Percentiles rank a stretch among this genome's conserved stretches.
Conservation (phyloP, 1,140 invertebrate genomes). For the Nomia melanderi region DNA sequence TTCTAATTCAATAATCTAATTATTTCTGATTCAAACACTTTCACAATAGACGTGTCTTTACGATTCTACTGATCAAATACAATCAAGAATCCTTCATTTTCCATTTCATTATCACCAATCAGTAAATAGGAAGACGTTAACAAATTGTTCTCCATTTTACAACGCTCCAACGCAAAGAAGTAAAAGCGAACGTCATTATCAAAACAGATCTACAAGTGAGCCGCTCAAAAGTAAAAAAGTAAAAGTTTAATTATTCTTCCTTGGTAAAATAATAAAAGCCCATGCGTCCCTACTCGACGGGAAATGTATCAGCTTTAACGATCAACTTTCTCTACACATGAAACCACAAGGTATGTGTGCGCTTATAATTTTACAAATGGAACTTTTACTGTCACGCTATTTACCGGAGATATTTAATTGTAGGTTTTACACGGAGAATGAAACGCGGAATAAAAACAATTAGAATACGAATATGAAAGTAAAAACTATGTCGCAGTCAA, state of each 20-base stretch:
- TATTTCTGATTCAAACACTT: too few relatives aligned
- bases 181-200: background rate
- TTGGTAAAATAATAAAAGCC: background rate
- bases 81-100: too few relatives aligned
- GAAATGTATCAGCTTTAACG: constrained; percentile 16
- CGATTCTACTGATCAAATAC: too few relatives aligned
- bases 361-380: background rate
- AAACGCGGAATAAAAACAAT: background rate
- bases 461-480: background rate
- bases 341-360: constrained; percentile 1
- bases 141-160: too few relatives aligned
- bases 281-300: background rate
- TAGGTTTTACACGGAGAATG: background rate
- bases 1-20: too few relatives aligned
- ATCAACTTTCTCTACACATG: constrained; percentile 26
- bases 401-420: background rate
- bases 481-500: background rate
- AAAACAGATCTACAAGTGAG: background rate
- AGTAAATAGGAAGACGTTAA: too few relatives aligned
- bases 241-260: background rate
- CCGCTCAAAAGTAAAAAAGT: background rate
- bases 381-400: background rate
- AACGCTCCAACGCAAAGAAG: too few relatives aligned
- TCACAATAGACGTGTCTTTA: too few relatives aligned
- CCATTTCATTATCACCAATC: too few relatives aligned